Conservation (phyloP, 2,113 vertebrate genomes). For the Gopherus flavomarginatus region DNA sequence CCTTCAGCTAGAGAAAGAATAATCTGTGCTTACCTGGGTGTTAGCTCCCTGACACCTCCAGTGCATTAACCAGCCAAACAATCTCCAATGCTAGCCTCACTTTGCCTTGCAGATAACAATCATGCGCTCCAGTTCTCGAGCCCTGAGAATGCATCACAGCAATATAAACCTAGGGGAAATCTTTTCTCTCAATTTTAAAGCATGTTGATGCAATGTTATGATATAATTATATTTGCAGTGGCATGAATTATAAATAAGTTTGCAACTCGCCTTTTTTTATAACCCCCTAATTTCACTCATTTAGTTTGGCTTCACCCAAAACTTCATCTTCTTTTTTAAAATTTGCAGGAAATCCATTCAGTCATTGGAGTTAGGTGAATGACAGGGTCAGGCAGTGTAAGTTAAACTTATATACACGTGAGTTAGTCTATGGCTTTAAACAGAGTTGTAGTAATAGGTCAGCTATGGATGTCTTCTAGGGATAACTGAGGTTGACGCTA, state of each 20-base stretch:
- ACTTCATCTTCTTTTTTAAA: background rate
- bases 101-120: background rate
- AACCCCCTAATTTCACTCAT: background rate
- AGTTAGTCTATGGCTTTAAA: no score
- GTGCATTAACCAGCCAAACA: background rate
- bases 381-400: background rate
- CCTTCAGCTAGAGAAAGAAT: background rate
- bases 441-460: no score
- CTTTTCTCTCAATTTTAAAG: background rate
- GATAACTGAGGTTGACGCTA: background rate
- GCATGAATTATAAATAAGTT: background rate
- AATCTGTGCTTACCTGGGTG: background rate
- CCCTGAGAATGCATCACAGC: background rate
- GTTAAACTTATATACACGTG: background rate
- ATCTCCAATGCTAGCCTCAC: background rate
- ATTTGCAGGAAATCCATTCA: background rate
- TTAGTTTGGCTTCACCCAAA: background rate
- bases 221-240: background rate
- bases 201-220: background rate
- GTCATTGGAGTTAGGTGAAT: background rate
- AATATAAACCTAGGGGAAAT: background rate
- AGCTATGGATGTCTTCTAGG: background rate
- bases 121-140: background rate
- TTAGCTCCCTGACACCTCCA: background rate
- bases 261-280: background rate